Conservation (phyloP, 2,113 vertebrate genomes). For the Crotophaga sulcirostris region DNA sequence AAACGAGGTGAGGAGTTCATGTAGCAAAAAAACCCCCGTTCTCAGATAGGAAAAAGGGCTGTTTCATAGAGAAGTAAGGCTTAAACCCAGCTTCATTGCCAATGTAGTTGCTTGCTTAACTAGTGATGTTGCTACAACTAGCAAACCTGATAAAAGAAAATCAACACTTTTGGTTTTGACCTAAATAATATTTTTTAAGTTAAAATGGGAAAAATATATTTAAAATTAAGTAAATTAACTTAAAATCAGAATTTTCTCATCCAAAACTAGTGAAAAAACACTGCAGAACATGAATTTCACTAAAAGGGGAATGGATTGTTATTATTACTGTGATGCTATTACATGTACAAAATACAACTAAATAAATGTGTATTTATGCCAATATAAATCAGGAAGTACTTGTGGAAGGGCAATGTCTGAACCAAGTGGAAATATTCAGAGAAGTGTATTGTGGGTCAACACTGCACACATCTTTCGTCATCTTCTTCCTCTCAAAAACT, state of each 20-base stretch:
- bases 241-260: neutral
- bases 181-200: neutral
- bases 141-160: neutral
- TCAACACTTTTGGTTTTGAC: neutral
- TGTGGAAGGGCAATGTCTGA: neutral
- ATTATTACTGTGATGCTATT: neutral
- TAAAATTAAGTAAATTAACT: neutral
- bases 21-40: neutral
- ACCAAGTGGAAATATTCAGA: fast-evolving
- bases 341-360: fast-evolving
- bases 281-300: neutral
- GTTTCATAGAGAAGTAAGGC: neutral
- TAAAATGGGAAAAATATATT: neutral
- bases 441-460: neutral
- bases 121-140: fast-evolving
- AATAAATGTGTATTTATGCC: neutral
- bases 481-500: neutral
- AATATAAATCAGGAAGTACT: fast-evolving
- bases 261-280: neutral
- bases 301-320: neutral
- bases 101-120: fast-evolving
- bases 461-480: neutral
- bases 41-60: neutral
- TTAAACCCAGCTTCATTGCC: neutral
- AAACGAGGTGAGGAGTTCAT: neutral